Evolutionary conservation across 2,888 invertebrate genomes (phyloP), one percentile per base, ranked within the genome.

Genomic region (Chrysina gloriosa): DNA sequence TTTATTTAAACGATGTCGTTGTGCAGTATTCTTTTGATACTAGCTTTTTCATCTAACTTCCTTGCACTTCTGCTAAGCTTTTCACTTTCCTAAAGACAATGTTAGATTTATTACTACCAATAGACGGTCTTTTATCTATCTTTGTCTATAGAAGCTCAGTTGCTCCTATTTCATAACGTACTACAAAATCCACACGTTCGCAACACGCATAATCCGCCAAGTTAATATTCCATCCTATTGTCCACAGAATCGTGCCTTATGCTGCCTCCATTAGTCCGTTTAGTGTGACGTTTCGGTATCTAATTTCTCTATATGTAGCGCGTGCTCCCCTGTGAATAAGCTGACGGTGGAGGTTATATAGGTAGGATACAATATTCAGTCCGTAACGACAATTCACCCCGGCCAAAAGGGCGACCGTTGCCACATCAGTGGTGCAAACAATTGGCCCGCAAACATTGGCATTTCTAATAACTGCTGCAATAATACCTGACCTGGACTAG

Each of bases 401-500:
- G 42, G 21, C 42, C 9, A 45, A 61, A 61, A 64, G 52, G 52
- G 52, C 23, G 39, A 25, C 63, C 25, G 48, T 31, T 52, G 27
- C 64, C 47, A 39, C 52, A 21, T 50, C 64, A 64, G 31, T 39
- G 39, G 25, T 16, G 25, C 21, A 50, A 52, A 64, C 64, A 64
- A 52, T 64, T 48, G 64, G 36, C n/a, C 64, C 39, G 64, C 52
- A 64, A 50, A 64, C 50, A 64, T 50, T 48, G 63, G 63, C 54
- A 63, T 65, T 69, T 63, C 66, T 66, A 70, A 68, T 71, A 72
- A 68, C 67, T 65, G 68, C 69, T 70, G 50, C 67, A 67, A 68
- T 67, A 70, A 68, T 70, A 66, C 68, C 70, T 70, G 69, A 29
- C 69, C 64, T 65, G 56, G 70, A 52, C 71, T 71, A 74, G 71